Conservation (phyloP, 2,113 vertebrate genomes). For the Forbesichthys papilliferus region DNA sequence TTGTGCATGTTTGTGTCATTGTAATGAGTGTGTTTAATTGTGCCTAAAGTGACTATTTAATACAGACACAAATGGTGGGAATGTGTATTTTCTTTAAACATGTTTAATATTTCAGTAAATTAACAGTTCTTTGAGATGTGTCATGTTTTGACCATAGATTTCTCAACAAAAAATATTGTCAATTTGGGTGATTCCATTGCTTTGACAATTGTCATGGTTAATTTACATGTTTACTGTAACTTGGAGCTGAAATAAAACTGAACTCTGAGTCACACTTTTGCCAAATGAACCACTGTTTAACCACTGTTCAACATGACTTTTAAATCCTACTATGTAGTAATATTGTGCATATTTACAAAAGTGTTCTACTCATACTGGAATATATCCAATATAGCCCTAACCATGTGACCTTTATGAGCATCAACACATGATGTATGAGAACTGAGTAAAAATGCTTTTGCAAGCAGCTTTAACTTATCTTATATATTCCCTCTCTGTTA, state of each 20-base stretch:
- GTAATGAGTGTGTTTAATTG: neutral
- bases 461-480: constrained; percentile 50
- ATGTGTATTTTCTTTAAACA: too few species aligned
- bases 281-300: neutral
- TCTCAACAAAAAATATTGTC: too few species aligned
- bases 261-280: too few species aligned
- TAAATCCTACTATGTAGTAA: neutral
- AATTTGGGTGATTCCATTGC: neutral
- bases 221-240: neutral
- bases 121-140: too few species aligned
- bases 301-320: neutral
- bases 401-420: neutral
- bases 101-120: too few species aligned
- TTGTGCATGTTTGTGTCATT: neutral
- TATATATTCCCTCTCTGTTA: neutral
- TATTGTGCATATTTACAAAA: neutral
- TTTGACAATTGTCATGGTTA: neutral
- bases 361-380: neutral
- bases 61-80: too few species aligned
- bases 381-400: neutral
- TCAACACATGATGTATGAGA: neutral
- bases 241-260: neutral
- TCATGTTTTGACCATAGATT: too few species aligned
- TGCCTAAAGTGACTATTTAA: too few species aligned
- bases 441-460: constrained; percentile 37